Conservation (phyloP, 2,888 invertebrate genomes). For the Lymantria monacha region DNA sequence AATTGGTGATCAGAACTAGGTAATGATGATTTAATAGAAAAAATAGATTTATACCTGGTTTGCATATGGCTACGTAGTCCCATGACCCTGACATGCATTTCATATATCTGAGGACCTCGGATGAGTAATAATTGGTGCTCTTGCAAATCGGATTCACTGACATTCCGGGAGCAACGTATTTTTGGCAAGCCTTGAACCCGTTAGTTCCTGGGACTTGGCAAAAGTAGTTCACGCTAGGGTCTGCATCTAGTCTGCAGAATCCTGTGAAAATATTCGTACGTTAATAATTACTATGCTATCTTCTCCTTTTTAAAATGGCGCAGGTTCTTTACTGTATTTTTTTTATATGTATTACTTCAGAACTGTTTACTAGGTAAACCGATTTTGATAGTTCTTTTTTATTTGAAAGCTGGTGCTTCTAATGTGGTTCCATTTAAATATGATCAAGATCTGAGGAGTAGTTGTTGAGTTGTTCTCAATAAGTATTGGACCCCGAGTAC, state of each 20-base stretch:
- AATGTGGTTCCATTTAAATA: too few relatives aligned
- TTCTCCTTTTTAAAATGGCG: neutral
- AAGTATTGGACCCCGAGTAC: too few relatives aligned
- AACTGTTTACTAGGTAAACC: too few relatives aligned
- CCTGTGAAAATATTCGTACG: neutral
- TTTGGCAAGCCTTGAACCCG: slow-evolving; percentile 1
- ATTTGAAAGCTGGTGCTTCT: too few relatives aligned
- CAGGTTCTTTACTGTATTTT: neutral
- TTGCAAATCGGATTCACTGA: neutral
- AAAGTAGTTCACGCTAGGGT: slow-evolving; percentile 1
- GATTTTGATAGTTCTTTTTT: too few relatives aligned
- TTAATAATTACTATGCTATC: neutral
- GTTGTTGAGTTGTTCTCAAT: too few relatives aligned
- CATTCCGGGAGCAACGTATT: neutral
- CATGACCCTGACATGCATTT: slow-evolving; percentile 3
- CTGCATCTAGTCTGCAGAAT: neutral
- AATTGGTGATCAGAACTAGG: too few relatives aligned
- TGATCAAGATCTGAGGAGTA: too few relatives aligned
- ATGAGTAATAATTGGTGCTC: slow-evolving; percentile 2
- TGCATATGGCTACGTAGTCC: slow-evolving; percentile 5
- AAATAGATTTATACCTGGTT: slow-evolving; percentile 1
- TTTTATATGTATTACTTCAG: too few relatives aligned
- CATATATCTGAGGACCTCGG: neutral
- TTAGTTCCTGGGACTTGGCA: neutral
- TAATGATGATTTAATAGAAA: too few relatives aligned